Percentiles rank a stretch among this genome's conserved stretches.
Conservation (phyloP, 2,888 invertebrate species). For the Clunio marinus region DNA sequence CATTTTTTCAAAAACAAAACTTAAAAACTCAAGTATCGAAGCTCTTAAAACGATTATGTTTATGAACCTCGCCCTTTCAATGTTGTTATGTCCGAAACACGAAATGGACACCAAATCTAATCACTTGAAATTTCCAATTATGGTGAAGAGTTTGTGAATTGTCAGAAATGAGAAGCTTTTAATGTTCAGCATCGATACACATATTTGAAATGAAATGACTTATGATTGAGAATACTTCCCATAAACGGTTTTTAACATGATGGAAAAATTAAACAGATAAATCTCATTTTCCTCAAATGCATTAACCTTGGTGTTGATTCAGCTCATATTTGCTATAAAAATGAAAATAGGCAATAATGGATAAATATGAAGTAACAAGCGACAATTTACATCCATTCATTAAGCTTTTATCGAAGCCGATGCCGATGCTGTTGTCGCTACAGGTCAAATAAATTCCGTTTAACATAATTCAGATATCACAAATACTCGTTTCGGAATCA, state of each 20-base stretch:
- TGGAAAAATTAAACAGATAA: no score
- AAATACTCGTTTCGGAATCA: no score
- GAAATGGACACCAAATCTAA: background rate
- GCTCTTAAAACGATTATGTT: no score
- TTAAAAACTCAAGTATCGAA: no score
- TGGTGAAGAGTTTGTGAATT: background rate
- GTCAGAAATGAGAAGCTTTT: background rate
- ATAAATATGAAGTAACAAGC: background rate
- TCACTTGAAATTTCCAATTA: background rate
- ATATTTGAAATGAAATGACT: no score
- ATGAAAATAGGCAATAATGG: background rate
- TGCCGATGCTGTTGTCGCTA: background rate
- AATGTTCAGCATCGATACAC: background rate
- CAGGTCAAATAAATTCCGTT: background rate
- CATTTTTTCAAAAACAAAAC: no score
- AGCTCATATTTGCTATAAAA: background rate
- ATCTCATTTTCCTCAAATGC: no score
- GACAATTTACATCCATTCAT: background rate
- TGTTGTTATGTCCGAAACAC: background rate
- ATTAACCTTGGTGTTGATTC: background rate
- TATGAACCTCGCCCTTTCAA: background rate
- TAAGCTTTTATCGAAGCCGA: background rate
- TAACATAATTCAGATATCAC: background rate
- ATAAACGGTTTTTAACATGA: background rate
- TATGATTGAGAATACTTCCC: background rate